These are phyloP conservation scores for Uloborus diversus DNA, from an alignment of 1,140 invertebrate genomes.

Conservation along the genomic window DNA sequence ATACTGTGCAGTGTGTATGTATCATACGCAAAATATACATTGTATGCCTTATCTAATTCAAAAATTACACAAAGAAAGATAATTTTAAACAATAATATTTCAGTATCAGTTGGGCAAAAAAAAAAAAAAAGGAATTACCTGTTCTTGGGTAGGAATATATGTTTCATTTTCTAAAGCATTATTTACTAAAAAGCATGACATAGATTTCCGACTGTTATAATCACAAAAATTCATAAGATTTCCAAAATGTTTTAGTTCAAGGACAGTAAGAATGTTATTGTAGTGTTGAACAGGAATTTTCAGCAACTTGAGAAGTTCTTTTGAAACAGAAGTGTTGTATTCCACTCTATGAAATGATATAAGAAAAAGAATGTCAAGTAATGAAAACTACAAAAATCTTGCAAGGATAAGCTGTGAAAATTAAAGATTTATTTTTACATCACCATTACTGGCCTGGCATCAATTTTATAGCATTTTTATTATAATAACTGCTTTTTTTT, in stretches of 20 bases:
- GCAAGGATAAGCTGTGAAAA: too few relatives aligned
- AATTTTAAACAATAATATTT: background rate
- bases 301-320: constrained; percentile 90
- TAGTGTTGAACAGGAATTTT: constrained; percentile 96
- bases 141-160: constrained; percentile 84
- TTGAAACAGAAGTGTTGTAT: constrained; percentile 83
- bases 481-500: too few relatives aligned
- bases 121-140: constrained; percentile 66
- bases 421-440: too few relatives aligned
- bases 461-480: too few relatives aligned
- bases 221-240: constrained; percentile 89
- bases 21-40: too few relatives aligned
- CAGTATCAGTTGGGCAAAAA: constrained; percentile 22
- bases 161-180: constrained; percentile 91
- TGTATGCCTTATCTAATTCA: too few relatives aligned
- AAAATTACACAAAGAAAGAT: too few relatives aligned
- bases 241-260: constrained; percentile 81
- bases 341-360: constrained; percentile 75
- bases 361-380: too few relatives aligned
- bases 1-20: too few relatives aligned
- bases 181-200: constrained; percentile 87
- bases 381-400: too few relatives aligned
- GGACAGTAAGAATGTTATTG: constrained; percentile 87
- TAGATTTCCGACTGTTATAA: constrained; percentile 84
- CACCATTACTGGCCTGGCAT: too few relatives aligned